Conservation (phyloP, 1,140 invertebrate species). For the Uloborus diversus region DNA sequence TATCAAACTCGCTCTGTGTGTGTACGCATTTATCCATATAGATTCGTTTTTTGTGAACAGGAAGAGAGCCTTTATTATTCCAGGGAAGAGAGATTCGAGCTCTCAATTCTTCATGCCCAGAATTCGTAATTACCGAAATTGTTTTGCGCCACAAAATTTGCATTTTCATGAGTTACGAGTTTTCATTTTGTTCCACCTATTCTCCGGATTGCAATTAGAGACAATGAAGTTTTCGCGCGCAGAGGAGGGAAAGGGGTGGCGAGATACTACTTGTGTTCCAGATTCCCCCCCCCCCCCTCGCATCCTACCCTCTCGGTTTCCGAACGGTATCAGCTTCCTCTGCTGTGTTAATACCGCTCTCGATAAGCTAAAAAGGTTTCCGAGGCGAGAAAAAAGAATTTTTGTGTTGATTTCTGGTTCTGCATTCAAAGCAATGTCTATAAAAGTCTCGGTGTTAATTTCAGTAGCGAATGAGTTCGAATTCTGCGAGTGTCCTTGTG, state of each 20-base stretch:
- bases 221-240: conserved; percentile 43
- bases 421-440: too few species aligned
- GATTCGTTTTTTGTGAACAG: not conserved
- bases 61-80: conserved; percentile 25
- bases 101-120: conserved; percentile 39
- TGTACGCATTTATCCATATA: not conserved
- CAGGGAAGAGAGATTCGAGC: not conserved
- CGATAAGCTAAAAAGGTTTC: too few species aligned
- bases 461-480: too few species aligned
- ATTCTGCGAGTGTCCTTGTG: too few species aligned
- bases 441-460: too few species aligned
- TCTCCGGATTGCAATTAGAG: conserved; percentile 44
- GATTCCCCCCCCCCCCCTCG: too few species aligned
- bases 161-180: conserved; percentile 50
- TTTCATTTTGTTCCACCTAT: conserved; percentile 45
- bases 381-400: too few species aligned
- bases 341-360: too few species aligned
- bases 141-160: conserved; percentile 41
- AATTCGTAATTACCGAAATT: conserved; percentile 56
- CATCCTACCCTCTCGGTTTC: too few species aligned
- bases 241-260: not conserved
- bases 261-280: too few species aligned
- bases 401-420: too few species aligned
- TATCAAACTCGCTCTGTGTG: conserved; percentile 43
- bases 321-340: too few species aligned